Conservation (phyloP, 2,888 invertebrate species). For the Sclerodermus sp. region DNA sequence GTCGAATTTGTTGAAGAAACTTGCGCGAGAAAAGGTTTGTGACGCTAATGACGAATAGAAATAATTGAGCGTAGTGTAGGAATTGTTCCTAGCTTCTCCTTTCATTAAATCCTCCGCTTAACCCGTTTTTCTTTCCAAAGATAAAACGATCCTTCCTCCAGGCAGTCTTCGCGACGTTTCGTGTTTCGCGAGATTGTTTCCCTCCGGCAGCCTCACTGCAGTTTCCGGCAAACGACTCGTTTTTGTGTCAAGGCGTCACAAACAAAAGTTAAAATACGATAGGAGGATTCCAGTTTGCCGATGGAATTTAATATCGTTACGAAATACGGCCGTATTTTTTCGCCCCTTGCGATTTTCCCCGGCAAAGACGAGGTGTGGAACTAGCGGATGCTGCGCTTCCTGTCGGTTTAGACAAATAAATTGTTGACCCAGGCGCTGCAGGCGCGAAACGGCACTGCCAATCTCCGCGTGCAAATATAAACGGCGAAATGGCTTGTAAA, state of each 20-base stretch:
- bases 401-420: conserved; percentile 19
- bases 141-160: too few relatives aligned
- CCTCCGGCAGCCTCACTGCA: not conserved
- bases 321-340: conserved; percentile 29
- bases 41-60: too few relatives aligned
- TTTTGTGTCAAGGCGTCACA: too few relatives aligned
- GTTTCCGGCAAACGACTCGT: too few relatives aligned
- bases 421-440: conserved; percentile 9
- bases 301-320: conserved; percentile 37
- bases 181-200: not conserved
- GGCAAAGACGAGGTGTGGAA: not conserved
- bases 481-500: conserved; percentile 42
- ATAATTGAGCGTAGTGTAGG: too few relatives aligned
- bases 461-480: conserved; percentile 36
- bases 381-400: not conserved
- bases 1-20: too few relatives aligned
- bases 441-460: conserved; percentile 12
- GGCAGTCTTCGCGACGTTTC: too few relatives aligned
- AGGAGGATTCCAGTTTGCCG: conserved; percentile 26
- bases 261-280: too few relatives aligned
- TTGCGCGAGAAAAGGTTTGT: too few relatives aligned
- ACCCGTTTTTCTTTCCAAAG: too few relatives aligned
- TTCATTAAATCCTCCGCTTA: too few relatives aligned
- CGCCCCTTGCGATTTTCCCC: conserved; percentile 1
- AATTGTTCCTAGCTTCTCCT: too few relatives aligned